Evolutionary conservation across 2,888 invertebrate species (phyloP), one percentile per base, ranked within the genome.

Genomic region (Sinopyrophorus schimmeli): DNA sequence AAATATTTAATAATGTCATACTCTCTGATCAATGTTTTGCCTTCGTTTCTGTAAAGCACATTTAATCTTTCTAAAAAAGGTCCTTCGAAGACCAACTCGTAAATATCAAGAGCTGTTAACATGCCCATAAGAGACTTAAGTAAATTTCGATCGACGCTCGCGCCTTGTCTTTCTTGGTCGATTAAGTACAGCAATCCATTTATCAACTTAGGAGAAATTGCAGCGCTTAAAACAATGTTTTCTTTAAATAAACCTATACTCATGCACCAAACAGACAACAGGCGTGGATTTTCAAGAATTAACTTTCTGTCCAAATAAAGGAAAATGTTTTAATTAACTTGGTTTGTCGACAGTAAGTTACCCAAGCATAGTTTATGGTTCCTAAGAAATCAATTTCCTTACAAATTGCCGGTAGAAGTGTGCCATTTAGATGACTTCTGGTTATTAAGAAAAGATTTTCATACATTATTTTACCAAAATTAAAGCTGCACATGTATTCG

Each of bases 281-380:
- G 89, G 48, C 89, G 83, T 57, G 93, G 88, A 73, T 92, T 94
- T 69, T 95, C 92, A 44, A 96, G 78, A 32, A 96, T 92, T 72
- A 93, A 94, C 20, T 93, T 94, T 61, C 97, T 83, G 76, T 97
- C 97, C 63, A 98, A 81, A 71, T 92, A 94, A 41, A 98, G 79
- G 76, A 97, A 99, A 73, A 99, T 95, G 74, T 96, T 96, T 96
- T 82, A 55, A 98, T 94, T 88, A 95, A 92, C 57, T 92, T 91
- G 89, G 94, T 92, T 74, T 97, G 96, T 39, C 89, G 82, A 73
- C 95, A 95, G 72, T 93, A 96, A 0, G 89, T 86, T 57, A 87
- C 83, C 97, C 97, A 98, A 73, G 92, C 89, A 55, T 85, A 84
- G 61, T 95, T 91, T 78, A 97, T 86, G 58, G 86, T 82, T 67